Base-by-base conservation (phyloP, 2,888 invertebrate genomes). In the Cephonodes hylas region DNA sequence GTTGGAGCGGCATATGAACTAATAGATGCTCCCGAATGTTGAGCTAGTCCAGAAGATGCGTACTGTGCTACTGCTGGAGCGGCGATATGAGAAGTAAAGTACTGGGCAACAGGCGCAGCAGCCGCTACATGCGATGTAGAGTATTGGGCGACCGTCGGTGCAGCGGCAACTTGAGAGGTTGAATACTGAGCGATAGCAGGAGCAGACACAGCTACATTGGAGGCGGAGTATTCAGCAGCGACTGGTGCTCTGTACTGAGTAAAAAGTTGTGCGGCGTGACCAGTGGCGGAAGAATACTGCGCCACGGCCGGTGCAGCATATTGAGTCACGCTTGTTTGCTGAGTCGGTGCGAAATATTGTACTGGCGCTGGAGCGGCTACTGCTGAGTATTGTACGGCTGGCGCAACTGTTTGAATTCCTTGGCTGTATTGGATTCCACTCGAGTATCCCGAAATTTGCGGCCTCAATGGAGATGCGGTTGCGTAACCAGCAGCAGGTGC, bases 401-500 rank as follows among this genome's bases (percentile, higher is more conserved):
- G 63, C 27, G 72, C 64, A 22, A 66, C 64, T 15, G 66, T 44
- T 58, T 61, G 63, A 18, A 59, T 68, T 56, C 73, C 74, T 71
- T 82, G 83, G 63, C 67, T 78, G 66, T 86, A 85, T 64, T 84
- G 84, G 31, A 79, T 66, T 3, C 79, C 71, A 18, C 27, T 53
- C 10, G 53, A 53, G 31, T 53, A 53, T 20, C 53, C 31, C 31
- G 31, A 27, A 10, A 31, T 15, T 65, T 85, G 86, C 1, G 71
- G 68, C 70, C 79, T 85, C 27, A 91, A 73, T 0, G 86, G 79
- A 0, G 89, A 79, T 7, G 86, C 53, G 2, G 72, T 84, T n/a
- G 84, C 83, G 64, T 92, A 92, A 23, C 85, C 77, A n/a, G 83
- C 78, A 31, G 88, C 72, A 1, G 84, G 81, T 56, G 88, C 91